A percentile compares a stretch with the other conserved stretches of the same genome.
These are phyloP conservation scores for Patella caerulea DNA, from an alignment of 2,888 invertebrate species.

Conservation along the genomic window DNA sequence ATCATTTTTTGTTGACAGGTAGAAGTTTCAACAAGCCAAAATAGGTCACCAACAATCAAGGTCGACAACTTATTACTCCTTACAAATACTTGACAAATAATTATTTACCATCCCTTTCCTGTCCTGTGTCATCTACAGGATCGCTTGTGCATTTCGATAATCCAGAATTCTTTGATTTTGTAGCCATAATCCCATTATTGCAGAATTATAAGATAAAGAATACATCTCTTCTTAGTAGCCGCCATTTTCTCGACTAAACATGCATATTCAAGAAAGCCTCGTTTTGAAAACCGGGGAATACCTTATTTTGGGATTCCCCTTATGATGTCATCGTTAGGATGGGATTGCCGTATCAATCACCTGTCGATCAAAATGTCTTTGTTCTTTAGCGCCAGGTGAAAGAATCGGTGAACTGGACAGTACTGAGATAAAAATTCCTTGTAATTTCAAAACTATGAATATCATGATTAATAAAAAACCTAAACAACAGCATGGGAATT, in stretches of 20 bases:
- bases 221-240: constrained; percentile 48
- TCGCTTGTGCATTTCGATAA: constrained; percentile 20
- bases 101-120: constrained; percentile 19
- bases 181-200: constrained; percentile 24
- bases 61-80: not conserved
- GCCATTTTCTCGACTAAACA: constrained; percentile 58
- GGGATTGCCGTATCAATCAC: no score
- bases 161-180: constrained; percentile 25
- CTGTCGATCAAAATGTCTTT: no score
- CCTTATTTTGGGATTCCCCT: constrained; percentile 14
- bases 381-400: no score
- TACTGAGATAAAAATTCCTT: no score
- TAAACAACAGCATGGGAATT: no score
- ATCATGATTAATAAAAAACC: no score
- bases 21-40: constrained; percentile 1
- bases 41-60: constrained; percentile 9
- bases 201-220: constrained; percentile 18
- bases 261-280: constrained; percentile 49
- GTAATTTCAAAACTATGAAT: no score
- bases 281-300: constrained; percentile 30
- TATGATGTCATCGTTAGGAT: no score
- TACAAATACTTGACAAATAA: not conserved
- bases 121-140: constrained; percentile 16
- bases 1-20: constrained; percentile 9
- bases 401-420: no score